Evolutionary conservation across 1,140 invertebrate species (phyloP).

Genomic region (Drosophila micromelanica): DNA sequence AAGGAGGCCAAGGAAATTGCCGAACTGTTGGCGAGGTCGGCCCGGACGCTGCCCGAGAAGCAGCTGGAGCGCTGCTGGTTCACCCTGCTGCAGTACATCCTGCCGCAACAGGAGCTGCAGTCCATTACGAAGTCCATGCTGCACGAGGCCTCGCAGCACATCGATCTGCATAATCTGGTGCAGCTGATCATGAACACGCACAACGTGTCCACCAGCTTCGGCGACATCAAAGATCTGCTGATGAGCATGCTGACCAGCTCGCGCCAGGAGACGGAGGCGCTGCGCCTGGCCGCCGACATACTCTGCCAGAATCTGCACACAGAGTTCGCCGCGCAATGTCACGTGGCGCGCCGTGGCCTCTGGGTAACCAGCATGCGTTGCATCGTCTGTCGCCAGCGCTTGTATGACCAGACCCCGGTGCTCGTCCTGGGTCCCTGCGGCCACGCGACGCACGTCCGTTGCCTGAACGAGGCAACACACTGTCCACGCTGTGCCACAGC

Average conservation of each 20-base stretch:
- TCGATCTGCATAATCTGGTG: slow-evolving; percentile 85
- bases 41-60: slow-evolving; percentile 72
- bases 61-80: slow-evolving; percentile 85
- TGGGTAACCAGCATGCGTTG: slow-evolving; percentile 78
- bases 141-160: slow-evolving; percentile 85
- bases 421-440: slow-evolving; percentile 73
- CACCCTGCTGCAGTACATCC: slow-evolving; percentile 80
- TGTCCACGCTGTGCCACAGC: slow-evolving; percentile 63
- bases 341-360: slow-evolving; percentile 63
- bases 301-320: slow-evolving; percentile 84
- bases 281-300: slow-evolving; percentile 76
- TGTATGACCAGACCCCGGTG: slow-evolving; percentile 69
- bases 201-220: slow-evolving; percentile 84
- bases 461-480: slow-evolving; percentile 45
- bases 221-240: slow-evolving; percentile 85
- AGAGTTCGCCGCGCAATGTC: slow-evolving; percentile 52
- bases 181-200: slow-evolving; percentile 84
- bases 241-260: slow-evolving; percentile 85
- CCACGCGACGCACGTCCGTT: slow-evolving; percentile 74
- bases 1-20: slow-evolving; percentile 65
- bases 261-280: slow-evolving; percentile 83
- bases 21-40: slow-evolving; percentile 83
- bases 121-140: slow-evolving; percentile 84
- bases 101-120: slow-evolving; percentile 71
- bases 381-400: slow-evolving; percentile 68